These are phyloP conservation scores for Sphecodes monilicornis DNA, from an alignment of 2,888 invertebrate genomes.

Conservation along the genomic window DNA sequence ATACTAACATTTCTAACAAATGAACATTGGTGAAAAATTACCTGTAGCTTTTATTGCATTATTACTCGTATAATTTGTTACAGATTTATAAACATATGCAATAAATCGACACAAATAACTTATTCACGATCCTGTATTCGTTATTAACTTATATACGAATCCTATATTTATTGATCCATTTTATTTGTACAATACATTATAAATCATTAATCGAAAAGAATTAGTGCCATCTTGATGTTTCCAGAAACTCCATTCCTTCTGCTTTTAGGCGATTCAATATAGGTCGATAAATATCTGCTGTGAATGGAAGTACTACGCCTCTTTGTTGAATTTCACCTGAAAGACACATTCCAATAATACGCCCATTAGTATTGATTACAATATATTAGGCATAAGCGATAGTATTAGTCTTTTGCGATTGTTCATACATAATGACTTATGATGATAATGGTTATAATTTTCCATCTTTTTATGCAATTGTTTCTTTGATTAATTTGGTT, in stretches of 20 bases:
- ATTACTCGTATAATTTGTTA: no score
- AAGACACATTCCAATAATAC: constrained; percentile 42
- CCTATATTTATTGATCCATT: constrained; percentile 13
- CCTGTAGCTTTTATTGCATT: no score
- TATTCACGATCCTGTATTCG: no score
- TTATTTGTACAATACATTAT: constrained; percentile 3
- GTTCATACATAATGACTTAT: not conserved
- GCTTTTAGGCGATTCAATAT: constrained; percentile 93
- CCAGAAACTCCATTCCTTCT: constrained; percentile 92
- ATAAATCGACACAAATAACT: not conserved
- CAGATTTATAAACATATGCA: not conserved
- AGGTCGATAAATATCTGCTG: constrained; percentile 96
- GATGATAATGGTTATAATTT: not conserved
- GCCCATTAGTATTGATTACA: not conserved
- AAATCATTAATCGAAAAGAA: not conserved
- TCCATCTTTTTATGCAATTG: not conserved
- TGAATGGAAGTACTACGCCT: constrained; percentile 96
- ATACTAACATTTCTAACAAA: no score
- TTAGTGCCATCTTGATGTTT: constrained; percentile 87
- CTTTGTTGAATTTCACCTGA: constrained; percentile 98
- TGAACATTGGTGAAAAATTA: no score
- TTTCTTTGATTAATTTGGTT: not conserved
- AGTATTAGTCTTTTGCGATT: not conserved
- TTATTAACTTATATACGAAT: no score
- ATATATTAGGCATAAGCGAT: not conserved